These are phyloP conservation scores for Tenebrosternarchus preto DNA, from an alignment of 2,113 vertebrate genomes.

Conservation along the genomic window DNA sequence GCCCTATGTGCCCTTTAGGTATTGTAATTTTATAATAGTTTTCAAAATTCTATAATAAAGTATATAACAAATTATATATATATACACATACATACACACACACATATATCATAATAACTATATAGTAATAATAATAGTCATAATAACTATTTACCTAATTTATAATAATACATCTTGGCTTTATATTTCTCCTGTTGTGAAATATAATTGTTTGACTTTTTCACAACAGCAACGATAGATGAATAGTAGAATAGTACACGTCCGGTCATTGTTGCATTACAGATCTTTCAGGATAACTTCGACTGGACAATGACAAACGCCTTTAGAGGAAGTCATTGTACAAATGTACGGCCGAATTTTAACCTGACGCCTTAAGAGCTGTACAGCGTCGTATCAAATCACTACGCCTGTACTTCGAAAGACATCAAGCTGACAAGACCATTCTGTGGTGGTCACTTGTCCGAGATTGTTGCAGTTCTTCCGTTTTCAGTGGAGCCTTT, in stretches of 20 bases:
- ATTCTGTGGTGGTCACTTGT: no score
- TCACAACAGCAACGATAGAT: background rate
- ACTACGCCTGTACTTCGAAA: conserved; percentile 23
- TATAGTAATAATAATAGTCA: no score
- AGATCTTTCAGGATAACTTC: conserved; percentile 9
- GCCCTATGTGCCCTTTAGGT: no score
- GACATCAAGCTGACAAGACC: conserved; percentile 29
- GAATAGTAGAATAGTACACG: background rate
- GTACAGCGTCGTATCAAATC: conserved; percentile 49
- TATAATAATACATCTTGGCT: no score
- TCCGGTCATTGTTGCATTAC: background rate
- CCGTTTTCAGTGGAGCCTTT: background rate
- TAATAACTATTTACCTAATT: no score
- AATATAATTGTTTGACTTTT: no score
- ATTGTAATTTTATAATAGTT: no score
- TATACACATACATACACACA: background rate
- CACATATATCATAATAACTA: no score
- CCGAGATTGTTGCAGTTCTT: background rate
- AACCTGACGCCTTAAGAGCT: conserved; percentile 45
- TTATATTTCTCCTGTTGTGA: background rate
- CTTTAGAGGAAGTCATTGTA: conserved; percentile 20
- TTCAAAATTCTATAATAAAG: no score
- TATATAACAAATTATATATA: no score
- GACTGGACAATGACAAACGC: conserved; percentile 12
- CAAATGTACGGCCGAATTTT: conserved; percentile 49